Evolutionary conservation across 2,888 invertebrate species (phyloP).

Genomic region (Morinoia aosen): DNA sequence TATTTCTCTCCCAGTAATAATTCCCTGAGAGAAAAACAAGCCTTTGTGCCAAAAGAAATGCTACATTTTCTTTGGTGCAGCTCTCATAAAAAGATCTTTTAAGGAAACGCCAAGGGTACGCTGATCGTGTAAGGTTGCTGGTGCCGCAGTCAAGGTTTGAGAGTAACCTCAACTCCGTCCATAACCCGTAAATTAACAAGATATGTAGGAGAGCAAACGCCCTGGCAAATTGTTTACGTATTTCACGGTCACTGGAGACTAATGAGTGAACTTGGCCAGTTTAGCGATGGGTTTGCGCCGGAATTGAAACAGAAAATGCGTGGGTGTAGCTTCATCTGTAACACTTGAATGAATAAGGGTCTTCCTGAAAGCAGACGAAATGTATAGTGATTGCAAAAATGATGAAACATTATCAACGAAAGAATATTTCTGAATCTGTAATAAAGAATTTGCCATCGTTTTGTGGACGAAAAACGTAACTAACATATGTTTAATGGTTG

Average conservation of each 20-base stretch:
- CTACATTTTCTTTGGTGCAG: background rate
- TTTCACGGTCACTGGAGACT: slow-evolving; percentile 46
- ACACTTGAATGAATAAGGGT: slow-evolving; percentile 40
- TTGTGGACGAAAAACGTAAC: background rate
- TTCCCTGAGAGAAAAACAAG: background rate
- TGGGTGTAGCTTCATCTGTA: slow-evolving; percentile 52
- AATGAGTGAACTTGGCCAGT: slow-evolving; percentile 52
- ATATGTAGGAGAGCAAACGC: slow-evolving; percentile 42
- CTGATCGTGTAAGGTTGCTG: background rate
- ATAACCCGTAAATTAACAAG: slow-evolving; percentile 46
- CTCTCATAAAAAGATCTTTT: background rate
- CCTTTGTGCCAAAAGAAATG: background rate
- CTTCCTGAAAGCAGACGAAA: slow-evolving; percentile 6
- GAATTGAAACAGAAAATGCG: slow-evolving; percentile 48
- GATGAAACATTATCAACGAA: background rate
- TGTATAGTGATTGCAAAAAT: background rate
- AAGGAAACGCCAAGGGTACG: background rate
- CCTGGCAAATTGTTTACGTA: slow-evolving; percentile 52
- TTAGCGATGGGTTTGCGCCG: background rate
- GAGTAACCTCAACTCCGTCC: slow-evolving; percentile 43
- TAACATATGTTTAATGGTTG: background rate
- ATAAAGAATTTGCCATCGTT: background rate
- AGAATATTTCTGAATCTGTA: background rate
- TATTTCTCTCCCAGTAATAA: background rate
- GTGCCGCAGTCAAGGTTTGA: slow-evolving; percentile 34